A percentile compares a stretch with the other conserved stretches of the same genome.
Conservation (phyloP, 2,888 invertebrate genomes). For the Gastracanthus pulcherrimus region DNA sequence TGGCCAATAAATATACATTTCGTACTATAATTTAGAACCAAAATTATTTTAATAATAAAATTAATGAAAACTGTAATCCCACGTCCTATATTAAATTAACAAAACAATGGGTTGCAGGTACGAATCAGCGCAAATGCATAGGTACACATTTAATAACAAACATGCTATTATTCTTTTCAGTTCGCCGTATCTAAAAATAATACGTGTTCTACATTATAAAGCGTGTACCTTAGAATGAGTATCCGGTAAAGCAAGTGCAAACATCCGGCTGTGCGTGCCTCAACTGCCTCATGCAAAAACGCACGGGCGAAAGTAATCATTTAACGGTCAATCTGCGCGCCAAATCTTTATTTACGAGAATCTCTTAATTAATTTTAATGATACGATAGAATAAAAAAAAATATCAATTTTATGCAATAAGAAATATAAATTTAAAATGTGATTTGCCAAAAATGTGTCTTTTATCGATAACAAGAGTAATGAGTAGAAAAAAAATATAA, state of each 20-base stretch:
- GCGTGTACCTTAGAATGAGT: not conserved
- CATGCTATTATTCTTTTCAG: not conserved
- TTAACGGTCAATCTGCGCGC: not conserved
- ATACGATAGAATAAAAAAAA: not conserved
- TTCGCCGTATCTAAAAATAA: slow-evolving; percentile 7
- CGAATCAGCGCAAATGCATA: not conserved
- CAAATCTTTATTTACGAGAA: not conserved
- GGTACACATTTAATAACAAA: not conserved
- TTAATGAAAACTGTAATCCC: not conserved
- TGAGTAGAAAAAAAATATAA: too few relatives aligned
- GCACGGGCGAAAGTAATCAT: not conserved
- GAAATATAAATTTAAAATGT: too few relatives aligned
- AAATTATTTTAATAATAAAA: too few relatives aligned
- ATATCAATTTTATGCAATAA: too few relatives aligned
- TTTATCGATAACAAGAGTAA: too few relatives aligned
- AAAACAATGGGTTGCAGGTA: not conserved
- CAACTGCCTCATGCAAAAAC: not conserved
- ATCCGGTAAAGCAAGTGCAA: slow-evolving; percentile 32
- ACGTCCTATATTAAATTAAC: not conserved
- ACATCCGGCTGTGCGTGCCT: slow-evolving; percentile 13
- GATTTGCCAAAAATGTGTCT: too few relatives aligned
- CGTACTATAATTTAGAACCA: too few relatives aligned
- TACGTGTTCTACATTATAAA: not conserved
- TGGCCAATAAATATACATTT: too few relatives aligned
- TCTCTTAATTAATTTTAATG: not conserved